Base-by-base conservation (phyloP, 2,888 invertebrate genomes). In the Ormia ochracea region DNA sequence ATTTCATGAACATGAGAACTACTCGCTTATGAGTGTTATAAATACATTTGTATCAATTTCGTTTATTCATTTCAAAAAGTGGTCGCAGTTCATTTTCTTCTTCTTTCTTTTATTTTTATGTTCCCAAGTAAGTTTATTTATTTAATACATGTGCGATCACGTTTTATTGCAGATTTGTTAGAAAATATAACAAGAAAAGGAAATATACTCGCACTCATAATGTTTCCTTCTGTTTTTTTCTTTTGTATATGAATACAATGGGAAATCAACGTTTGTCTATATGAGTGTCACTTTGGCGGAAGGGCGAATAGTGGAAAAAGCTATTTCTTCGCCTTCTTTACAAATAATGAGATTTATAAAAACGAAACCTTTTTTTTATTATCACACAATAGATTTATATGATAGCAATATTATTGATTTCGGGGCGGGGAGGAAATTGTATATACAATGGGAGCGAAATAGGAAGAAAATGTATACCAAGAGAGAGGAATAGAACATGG, bases 61-160 rank as follows among this genome's bases (percentile, higher is more conserved):
- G 50, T 75, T 33, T 26, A 21, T 66, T 59, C 58, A 3, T 48
- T 58, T 63, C 23, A 50, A 50, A 76, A 68, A 78, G 72, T 73
- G 72, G 72, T 68, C 48, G 72, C 61, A 68, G 19, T 68, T 56
- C 4, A 38, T 81, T 43, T 54, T 4, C 41, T 78, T 66, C 21
- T 6, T 12, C 45, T 43, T 65, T 19, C 26, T 14, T 3, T 45
- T 12, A 23, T 45, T 45, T 69, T 52, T 36, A 31, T 72, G 41
- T 31, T 61, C 43, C n/a, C 7, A 17, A 59, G 14, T 23, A 31
- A 41, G 31, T 33, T 65, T 50, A 36, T 48, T 78, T 69, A 36
- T 50, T 50, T 38, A 66, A 76, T 73, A 21, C 23, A 82, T 81
- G 82, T 74, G 72, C 72, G 81, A 79, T 79, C 81, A 81, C 82